Conservation (phyloP, 2,888 invertebrate genomes). For the Chymomyza procnemis region DNA sequence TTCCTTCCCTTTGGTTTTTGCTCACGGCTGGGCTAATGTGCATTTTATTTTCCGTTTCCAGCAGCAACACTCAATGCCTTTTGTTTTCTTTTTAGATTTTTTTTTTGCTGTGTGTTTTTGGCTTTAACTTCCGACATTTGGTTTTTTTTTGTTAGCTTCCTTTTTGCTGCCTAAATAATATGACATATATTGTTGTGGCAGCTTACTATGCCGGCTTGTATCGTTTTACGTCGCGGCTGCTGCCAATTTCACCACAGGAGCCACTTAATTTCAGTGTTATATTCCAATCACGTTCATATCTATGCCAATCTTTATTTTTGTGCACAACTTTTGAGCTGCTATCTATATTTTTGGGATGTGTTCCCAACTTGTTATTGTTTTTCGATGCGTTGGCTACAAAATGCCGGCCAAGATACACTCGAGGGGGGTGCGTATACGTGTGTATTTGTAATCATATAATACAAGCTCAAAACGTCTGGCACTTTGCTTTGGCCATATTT, state of each 20-base stretch:
- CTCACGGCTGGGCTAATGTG: constrained; percentile 55
- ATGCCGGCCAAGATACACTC: background rate
- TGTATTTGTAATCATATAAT: constrained; percentile 47
- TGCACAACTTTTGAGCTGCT: constrained; percentile 56
- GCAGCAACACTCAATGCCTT: constrained; percentile 61
- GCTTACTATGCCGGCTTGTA: constrained; percentile 37
- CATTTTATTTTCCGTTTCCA: constrained; percentile 68
- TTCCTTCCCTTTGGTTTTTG: constrained; percentile 50
- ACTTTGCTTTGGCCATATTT: constrained; percentile 21
- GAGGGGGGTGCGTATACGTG: constrained; percentile 28
- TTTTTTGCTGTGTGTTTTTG: constrained; percentile 12
- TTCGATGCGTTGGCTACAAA: background rate
- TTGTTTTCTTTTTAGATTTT: constrained; percentile 52
- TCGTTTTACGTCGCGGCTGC: constrained; percentile 35
- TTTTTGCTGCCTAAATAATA: constrained; percentile 9
- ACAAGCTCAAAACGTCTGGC: constrained; percentile 19
- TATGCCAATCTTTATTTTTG: constrained; percentile 60
- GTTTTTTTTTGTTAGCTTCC: constrained; percentile 8
- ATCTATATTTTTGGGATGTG: background rate
- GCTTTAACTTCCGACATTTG: constrained; percentile 52
- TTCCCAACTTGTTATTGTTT: constrained; percentile 36
- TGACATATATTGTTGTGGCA: constrained; percentile 65
- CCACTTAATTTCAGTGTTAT: constrained; percentile 66
- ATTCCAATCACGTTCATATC: constrained; percentile 73
- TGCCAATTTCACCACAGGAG: constrained; percentile 37